These are phyloP conservation scores for Halcyon smyrnensis DNA, from an alignment of 2,797 vertebrate species.

Conservation along the genomic window DNA sequence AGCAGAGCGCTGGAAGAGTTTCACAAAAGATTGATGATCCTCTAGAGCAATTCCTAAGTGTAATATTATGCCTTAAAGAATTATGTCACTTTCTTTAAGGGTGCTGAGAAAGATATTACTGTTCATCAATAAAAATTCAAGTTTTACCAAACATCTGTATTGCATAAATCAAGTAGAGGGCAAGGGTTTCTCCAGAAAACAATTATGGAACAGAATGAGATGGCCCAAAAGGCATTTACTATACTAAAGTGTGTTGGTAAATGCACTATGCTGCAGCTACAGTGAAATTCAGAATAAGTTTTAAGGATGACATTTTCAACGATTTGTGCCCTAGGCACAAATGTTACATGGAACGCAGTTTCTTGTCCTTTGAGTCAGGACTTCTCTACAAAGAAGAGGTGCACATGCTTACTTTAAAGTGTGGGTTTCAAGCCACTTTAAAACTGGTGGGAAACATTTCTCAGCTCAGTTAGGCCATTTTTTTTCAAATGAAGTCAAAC, in stretches of 20 bases:
- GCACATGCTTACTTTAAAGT: background rate
- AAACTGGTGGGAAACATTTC: background rate
- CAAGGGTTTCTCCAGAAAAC: constrained; percentile 62
- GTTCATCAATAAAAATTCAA: constrained; percentile 75
- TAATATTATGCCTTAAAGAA: constrained; percentile 81
- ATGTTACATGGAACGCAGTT: background rate
- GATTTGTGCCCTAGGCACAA: constrained; percentile 4
- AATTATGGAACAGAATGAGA: constrained; percentile 58
- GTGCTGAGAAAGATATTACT: constrained; percentile 74
- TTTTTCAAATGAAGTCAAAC: background rate
- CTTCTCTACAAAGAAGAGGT: background rate
- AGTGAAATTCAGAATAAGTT: constrained; percentile 52
- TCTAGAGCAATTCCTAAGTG: constrained; percentile 77
- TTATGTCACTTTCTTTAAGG: constrained; percentile 79
- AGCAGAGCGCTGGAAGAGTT: constrained; percentile 65
- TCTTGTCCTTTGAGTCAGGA: background rate
- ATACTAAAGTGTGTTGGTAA: constrained; percentile 40
- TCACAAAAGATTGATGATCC: constrained; percentile 78
- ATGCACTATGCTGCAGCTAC: constrained; percentile 36
- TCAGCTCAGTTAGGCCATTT: background rate
- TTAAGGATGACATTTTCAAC: constrained; percentile 16
- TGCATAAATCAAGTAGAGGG: constrained; percentile 75
- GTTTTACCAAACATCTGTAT: constrained; percentile 75
- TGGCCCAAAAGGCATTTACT: constrained; percentile 55
- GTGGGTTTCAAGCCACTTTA: background rate